Evolutionary conservation across 92 coral and sea anemone genomes (phyloP).

Genomic region (Phenganax subtilis): DNA sequence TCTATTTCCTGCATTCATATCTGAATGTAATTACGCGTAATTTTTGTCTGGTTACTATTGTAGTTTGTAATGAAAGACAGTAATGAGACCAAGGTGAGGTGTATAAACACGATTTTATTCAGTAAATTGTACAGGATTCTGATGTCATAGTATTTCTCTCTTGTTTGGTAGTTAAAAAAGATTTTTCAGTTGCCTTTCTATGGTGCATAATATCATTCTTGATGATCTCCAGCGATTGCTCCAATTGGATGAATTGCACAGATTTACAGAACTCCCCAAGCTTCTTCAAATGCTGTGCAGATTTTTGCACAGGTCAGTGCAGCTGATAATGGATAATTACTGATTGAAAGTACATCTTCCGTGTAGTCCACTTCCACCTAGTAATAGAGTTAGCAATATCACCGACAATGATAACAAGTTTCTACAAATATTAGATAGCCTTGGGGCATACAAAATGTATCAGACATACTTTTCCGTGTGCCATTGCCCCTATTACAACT

Average conservation of each 20-base stretch:
- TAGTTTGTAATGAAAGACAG: too few relatives aligned
- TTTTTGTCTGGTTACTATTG: too few relatives aligned
- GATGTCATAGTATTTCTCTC: neutral
- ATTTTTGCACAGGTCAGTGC: slow-evolving; percentile 91
- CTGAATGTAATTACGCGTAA: too few relatives aligned
- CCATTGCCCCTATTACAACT: slow-evolving; percentile 95
- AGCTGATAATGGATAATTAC: slow-evolving; percentile 88
- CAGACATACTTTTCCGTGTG: slow-evolving; percentile 91
- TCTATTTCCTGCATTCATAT: neutral
- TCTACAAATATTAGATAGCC: neutral
- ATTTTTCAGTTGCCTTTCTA: neutral
- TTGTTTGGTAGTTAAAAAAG: neutral
- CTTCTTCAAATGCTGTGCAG: slow-evolving; percentile 95
- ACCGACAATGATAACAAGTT: neutral
- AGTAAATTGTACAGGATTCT: too few relatives aligned
- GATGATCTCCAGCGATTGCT: too few relatives aligned
- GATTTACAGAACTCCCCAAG: slow-evolving; percentile 79
- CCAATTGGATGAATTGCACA: neutral
- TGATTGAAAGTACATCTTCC: slow-evolving; percentile 88
- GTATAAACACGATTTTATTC: too few relatives aligned
- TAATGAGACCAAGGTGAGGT: too few relatives aligned
- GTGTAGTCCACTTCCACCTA: slow-evolving; percentile 83
- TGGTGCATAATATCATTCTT: too few relatives aligned
- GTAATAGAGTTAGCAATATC: neutral
- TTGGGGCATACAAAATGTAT: neutral